Conservation (phyloP, 2,888 invertebrate species). For the Sesamia inferens region DNA sequence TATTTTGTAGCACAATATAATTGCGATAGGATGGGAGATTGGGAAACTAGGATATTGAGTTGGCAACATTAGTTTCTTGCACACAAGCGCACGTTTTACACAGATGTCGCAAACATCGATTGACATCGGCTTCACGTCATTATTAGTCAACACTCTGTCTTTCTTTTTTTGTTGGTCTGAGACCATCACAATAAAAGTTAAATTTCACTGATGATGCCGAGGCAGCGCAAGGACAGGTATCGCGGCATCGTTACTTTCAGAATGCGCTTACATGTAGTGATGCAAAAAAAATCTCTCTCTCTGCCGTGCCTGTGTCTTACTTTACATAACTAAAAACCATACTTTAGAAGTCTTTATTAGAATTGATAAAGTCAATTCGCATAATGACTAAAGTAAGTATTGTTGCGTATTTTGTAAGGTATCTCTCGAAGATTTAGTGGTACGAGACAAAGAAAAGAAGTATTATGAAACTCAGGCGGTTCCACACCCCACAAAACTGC, state of each 20-base stretch:
- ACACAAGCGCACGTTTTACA: too few relatives aligned
- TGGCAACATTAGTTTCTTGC: too few relatives aligned
- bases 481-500: constrained; percentile 14
- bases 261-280: too few relatives aligned
- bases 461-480: constrained; percentile 17
- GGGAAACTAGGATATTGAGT: too few relatives aligned
- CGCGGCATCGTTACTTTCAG: neutral
- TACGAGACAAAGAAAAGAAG: constrained; percentile 1
- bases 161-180: too few relatives aligned
- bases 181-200: neutral
- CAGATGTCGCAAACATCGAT: too few relatives aligned
- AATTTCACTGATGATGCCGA: neutral
- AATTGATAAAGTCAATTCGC: neutral
- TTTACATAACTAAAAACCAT: too few relatives aligned
- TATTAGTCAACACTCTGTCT: too few relatives aligned
- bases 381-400: neutral
- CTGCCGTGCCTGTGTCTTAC: neutral
- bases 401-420: constrained; percentile 16
- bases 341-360: too few relatives aligned
- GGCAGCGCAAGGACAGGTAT: neutral
- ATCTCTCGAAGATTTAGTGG: constrained; percentile 2
- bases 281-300: neutral
- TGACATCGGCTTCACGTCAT: too few relatives aligned
- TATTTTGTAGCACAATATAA: too few relatives aligned
- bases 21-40: too few relatives aligned